These are phyloP conservation scores for Loriculus beryllinus DNA, from an alignment of 2,797 vertebrate species.

Conservation along the genomic window DNA sequence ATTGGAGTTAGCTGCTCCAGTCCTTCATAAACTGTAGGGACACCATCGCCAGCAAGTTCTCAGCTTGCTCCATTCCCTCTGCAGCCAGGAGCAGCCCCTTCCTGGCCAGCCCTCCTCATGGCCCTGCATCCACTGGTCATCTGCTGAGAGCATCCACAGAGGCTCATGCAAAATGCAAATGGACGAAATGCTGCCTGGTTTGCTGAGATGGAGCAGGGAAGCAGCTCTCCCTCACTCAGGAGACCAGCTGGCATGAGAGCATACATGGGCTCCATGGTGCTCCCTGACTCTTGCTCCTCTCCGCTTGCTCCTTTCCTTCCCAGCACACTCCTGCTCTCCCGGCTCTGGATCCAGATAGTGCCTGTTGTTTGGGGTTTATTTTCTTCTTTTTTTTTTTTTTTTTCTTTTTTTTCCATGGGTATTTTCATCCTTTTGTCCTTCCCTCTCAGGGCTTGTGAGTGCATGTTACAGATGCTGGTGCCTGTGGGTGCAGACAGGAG, in stretches of 20 bases:
- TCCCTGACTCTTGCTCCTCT: not conserved
- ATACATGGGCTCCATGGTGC: fast-evolving
- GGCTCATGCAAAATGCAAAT: not conserved
- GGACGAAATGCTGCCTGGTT: not conserved
- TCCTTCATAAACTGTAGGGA: not conserved
- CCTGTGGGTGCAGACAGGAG: not conserved
- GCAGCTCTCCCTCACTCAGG: not conserved
- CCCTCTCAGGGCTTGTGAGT: not conserved
- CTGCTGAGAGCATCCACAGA: not conserved
- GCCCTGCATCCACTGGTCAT: fast-evolving
- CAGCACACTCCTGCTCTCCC: not conserved
- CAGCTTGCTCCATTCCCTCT: not conserved
- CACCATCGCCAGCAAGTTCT: not conserved
- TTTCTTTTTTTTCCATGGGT: not conserved
- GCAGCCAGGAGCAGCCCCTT: not conserved
- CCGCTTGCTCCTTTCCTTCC: not conserved
- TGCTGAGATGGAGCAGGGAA: not conserved
- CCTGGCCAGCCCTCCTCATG: fast-evolving
- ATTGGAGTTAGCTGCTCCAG: not conserved
- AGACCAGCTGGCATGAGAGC: fast-evolving
- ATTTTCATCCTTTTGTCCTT: not conserved
- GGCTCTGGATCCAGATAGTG: not conserved
- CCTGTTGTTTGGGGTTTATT: fast-evolving
- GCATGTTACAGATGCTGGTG: fast-evolving
- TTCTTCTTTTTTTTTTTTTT: fast-evolving